Evolutionary conservation across 2,888 invertebrate genomes (phyloP).

Genomic region (Diaphora mendica): DNA sequence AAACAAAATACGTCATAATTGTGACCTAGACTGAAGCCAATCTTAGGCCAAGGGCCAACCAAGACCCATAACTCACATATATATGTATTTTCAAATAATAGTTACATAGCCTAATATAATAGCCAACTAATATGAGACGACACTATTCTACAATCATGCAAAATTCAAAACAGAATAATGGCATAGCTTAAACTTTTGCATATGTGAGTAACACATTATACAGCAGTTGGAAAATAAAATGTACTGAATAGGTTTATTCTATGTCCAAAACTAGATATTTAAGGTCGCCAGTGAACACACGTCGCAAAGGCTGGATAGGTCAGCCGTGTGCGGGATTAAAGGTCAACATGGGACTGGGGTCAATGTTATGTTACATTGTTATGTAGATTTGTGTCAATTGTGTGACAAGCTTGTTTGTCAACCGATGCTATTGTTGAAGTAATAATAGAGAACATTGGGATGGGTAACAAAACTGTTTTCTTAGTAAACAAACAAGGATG

Average conservation of each 20-base stretch:
- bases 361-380: constrained; percentile 81
- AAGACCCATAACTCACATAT: constrained; percentile 74
- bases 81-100: constrained; percentile 55
- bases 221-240: constrained; percentile 12
- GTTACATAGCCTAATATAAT: constrained; percentile 53
- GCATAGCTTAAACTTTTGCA: constrained; percentile 39
- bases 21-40: constrained; percentile 80
- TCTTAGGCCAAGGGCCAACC: constrained; percentile 74
- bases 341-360: constrained; percentile 69
- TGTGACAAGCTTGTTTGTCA: constrained; percentile 66
- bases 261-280: constrained; percentile 39
- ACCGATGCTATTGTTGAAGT: constrained; percentile 24
- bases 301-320: constrained; percentile 76
- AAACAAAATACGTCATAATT: constrained; percentile 76
- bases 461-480: constrained; percentile 14
- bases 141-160: constrained; percentile 8
- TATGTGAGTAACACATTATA: constrained; percentile 22
- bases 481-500: not conserved
- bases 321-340: constrained; percentile 64
- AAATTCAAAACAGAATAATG: constrained; percentile 11
- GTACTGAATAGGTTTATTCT: constrained; percentile 21
- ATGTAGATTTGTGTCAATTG: constrained; percentile 70
- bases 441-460: constrained; percentile 8
- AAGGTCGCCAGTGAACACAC: constrained; percentile 69
- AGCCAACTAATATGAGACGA: constrained; percentile 10